Percentiles rank a stretch among this genome's conserved stretches.
phyloP scores from a whole-genome alignment of 2,113 vertebrate genomes.

The Grallaria varia region DNA sequence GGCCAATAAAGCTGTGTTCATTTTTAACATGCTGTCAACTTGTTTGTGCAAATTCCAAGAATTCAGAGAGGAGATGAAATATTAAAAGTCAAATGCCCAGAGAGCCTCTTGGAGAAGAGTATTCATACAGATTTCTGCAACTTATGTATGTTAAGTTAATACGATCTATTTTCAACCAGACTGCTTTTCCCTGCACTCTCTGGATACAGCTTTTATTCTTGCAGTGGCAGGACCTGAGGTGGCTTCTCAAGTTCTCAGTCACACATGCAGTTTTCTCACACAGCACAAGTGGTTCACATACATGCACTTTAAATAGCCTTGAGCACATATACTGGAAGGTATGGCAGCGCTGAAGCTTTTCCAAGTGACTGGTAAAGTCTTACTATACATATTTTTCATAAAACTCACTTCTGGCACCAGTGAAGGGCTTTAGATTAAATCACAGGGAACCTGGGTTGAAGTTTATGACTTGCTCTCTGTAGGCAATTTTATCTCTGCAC shows the following conservation, averaged over 20 bases:
- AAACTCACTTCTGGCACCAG: not conserved
- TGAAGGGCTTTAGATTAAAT: not conserved
- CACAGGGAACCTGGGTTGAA: not conserved
- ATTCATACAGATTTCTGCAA: not conserved
- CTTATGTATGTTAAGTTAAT: not conserved
- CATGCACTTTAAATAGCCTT: not conserved
- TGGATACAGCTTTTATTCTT: not conserved
- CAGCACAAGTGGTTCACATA: not conserved
- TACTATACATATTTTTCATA: not conserved
- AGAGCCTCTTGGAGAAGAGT: not conserved
- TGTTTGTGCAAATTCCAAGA: not conserved
- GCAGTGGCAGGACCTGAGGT: not conserved
- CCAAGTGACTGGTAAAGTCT: not conserved
- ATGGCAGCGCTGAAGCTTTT: not conserved
- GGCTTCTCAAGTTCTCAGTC: not conserved
- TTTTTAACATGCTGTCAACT: constrained; percentile 28
- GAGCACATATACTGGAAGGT: not conserved
- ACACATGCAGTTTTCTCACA: not conserved
- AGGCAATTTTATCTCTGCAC: not conserved
- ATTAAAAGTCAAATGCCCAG: not conserved
- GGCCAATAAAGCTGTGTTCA: constrained; percentile 59
- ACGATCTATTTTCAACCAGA: not conserved
- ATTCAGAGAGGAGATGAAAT: not conserved
- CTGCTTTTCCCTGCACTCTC: not conserved
- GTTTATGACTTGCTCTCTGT: not conserved